Evolutionary conservation across 2,113 vertebrate species (phyloP).

Genomic region (Orthochromis indermauri): DNA sequence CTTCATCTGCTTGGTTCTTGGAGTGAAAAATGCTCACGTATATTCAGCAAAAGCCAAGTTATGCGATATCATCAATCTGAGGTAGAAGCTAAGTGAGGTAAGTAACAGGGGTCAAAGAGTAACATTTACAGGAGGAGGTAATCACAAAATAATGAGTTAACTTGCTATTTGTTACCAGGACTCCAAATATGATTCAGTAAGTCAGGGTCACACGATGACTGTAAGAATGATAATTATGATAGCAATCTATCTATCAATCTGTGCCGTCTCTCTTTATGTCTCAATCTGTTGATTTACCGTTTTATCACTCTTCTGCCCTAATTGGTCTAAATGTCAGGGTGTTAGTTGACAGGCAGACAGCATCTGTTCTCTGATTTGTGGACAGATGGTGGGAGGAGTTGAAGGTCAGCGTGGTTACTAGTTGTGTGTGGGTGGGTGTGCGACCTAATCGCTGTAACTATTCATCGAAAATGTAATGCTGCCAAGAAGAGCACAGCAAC

Average conservation of each 20-base stretch:
- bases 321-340: constrained; percentile 59
- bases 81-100: not conserved
- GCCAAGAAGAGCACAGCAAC: not conserved
- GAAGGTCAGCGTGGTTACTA: constrained; percentile 54
- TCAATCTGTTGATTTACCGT: constrained; percentile 28
- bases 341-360: constrained; percentile 59
- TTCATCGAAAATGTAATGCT: not conserved
- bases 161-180: not conserved
- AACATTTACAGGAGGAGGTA: not conserved
- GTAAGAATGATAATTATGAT: constrained; percentile 21
- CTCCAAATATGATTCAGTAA: not conserved
- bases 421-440: not conserved
- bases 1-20: not conserved
- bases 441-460: not conserved
- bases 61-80: not conserved
- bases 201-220: not conserved
- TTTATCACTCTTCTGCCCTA: constrained; percentile 48
- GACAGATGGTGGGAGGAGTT: constrained; percentile 59
- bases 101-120: not conserved
- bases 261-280: not conserved
- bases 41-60: not conserved
- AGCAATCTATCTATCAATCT: constrained; percentile 28
- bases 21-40: not conserved
- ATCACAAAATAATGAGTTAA: not conserved
- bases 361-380: constrained; percentile 64